Base-by-base conservation (phyloP, 2,797 vertebrate genomes). In the Cyprinodon diabolis region DNA sequence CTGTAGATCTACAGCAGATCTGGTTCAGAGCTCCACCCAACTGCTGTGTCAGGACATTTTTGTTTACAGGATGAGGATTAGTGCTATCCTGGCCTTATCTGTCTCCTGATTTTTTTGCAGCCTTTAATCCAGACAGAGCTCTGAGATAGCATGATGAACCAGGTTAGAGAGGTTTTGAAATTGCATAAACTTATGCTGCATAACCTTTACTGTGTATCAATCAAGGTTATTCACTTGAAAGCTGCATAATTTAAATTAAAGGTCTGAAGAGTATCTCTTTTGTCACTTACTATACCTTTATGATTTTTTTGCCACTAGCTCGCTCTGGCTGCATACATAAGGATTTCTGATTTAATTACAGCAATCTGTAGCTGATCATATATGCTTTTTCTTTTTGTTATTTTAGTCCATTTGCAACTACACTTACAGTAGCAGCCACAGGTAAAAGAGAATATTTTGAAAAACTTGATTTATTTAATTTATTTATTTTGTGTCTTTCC, bases 21-120 rank as follows among this genome's bases (percentile, higher is more conserved):
- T 76, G 82, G 83, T 73, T 76, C 72, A 58, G 71, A 84, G 77
- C 80, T 72, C 66, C 56, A 56, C 58, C 78, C 79, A 1, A 73
- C 80, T 89, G 90, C 90, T 91, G 87, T 68, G 84, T 91, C 87
- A 90, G 86, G 86, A 80, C 68, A 83, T 89, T 89, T 86, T 88
- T 86, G 74, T 90, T 51, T 87, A 85, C 80, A 87, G 79, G 82
- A 86, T 69, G 89, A 86, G 89, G 85, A 85, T 87, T 90, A 91
- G 85, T 86, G 88, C 88, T 86, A 89, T 79, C 78, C 73, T 54
- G 66, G 77, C 71, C 88, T 84, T 85, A 91, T 82, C 87, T 89
- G 87, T 89, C 77, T 86, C 81, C 87, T 76, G 78, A 23, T 43
- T 40, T 40, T 66, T 71, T 77, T 21, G 30, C 77, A 84, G 86